These are phyloP conservation scores for Bruchidius siliquastri DNA, from an alignment of 2,888 invertebrate species.

Conservation along the genomic window DNA sequence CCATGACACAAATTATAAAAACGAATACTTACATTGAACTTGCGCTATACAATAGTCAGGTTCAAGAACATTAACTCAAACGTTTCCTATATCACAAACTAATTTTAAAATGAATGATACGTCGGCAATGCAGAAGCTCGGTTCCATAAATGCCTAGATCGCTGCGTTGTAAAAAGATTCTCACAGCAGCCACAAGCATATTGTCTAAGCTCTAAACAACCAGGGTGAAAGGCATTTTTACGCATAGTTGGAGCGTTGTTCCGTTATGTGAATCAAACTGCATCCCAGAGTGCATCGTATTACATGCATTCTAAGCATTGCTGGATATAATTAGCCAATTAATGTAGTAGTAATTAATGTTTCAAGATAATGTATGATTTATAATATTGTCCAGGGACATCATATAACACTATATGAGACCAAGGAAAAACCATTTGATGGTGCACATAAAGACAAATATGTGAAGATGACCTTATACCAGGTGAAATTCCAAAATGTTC, in stretches of 20 bases:
- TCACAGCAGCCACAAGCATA: neutral
- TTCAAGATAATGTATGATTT: neutral
- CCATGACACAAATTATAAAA: neutral
- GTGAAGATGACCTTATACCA: too few relatives aligned
- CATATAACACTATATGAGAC: too few relatives aligned
- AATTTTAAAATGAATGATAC: neutral
- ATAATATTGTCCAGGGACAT: too few relatives aligned
- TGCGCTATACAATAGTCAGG: neutral
- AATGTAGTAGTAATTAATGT: too few relatives aligned
- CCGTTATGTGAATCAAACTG: neutral
- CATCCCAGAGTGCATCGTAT: neutral
- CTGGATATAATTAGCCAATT: neutral
- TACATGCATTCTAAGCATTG: neutral
- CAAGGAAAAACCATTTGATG: too few relatives aligned
- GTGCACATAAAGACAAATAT: too few relatives aligned
- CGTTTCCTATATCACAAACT: neutral
- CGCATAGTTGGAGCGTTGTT: neutral
- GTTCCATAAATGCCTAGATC: neutral
- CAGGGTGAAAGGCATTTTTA: neutral
- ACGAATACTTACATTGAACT: neutral
- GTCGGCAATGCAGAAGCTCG: neutral
- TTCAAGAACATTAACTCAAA: neutral
- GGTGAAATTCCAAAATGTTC: too few relatives aligned
- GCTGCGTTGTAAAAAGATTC: neutral
- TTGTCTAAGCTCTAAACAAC: too few relatives aligned